phyloP scores from a whole-genome alignment of 2,888 invertebrate species.

The Pomacea canaliculata region DNA sequence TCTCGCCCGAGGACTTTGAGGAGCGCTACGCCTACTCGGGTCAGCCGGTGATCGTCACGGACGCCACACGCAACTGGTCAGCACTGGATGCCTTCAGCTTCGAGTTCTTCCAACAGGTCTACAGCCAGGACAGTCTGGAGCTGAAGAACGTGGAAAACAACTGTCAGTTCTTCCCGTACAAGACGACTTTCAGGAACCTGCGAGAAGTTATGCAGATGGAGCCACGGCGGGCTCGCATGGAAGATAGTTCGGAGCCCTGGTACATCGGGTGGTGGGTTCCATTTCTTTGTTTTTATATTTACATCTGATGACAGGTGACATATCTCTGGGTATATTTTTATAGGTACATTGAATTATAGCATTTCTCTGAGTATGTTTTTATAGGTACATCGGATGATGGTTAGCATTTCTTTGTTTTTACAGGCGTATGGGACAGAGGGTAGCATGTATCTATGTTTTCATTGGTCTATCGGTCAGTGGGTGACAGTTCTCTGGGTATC shows the following conservation, averaged over 20 bases:
- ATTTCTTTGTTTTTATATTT: not conserved
- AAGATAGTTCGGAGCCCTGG: slow-evolving; percentile 78
- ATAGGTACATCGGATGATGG: too few relatives aligned
- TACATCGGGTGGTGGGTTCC: slow-evolving; percentile 78
- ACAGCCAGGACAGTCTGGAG: slow-evolving; percentile 72
- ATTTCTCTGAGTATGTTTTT: not conserved
- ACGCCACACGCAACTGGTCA: slow-evolving; percentile 86
- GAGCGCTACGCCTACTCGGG: slow-evolving; percentile 81
- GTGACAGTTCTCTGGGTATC: too few relatives aligned
- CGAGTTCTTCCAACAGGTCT: slow-evolving; percentile 81
- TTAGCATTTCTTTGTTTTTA: too few relatives aligned
- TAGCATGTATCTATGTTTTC: too few relatives aligned
- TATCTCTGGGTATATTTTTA: too few relatives aligned
- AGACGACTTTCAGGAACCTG: slow-evolving; percentile 85
- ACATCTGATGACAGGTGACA: too few relatives aligned
- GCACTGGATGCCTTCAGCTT: slow-evolving; percentile 84
- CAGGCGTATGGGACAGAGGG: too few relatives aligned
- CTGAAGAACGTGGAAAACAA: slow-evolving; percentile 69
- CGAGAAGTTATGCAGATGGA: slow-evolving; percentile 88
- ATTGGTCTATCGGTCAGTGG: too few relatives aligned
- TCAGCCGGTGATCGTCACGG: slow-evolving; percentile 86
- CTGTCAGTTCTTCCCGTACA: slow-evolving; percentile 94
- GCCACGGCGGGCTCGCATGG: slow-evolving; percentile 77
- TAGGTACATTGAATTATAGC: too few relatives aligned
- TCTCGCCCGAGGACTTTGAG: slow-evolving; percentile 81